Evolutionary conservation across 2,113 vertebrate species (phyloP), one percentile per base, ranked within the genome.

Genomic region (Acanthochromis polyacanthus): DNA sequence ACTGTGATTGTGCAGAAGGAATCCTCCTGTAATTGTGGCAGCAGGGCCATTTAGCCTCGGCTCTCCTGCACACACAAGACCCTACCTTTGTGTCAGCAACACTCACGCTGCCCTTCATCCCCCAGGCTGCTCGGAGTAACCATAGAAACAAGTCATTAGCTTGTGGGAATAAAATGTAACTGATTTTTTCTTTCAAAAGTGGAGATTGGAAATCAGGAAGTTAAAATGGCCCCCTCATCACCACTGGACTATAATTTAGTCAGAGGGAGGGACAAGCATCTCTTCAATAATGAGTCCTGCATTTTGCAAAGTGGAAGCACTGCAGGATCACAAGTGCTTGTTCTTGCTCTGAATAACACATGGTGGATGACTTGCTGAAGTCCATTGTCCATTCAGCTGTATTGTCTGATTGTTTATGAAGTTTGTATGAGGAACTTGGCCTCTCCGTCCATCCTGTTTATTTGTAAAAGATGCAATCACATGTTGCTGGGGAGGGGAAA

Each of bases 121-220:
- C 86, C 67, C 63, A 60, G 88, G 78, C 85, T 81, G 55, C 69
- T 64, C 62, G 50, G 60, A 90, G 91, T 92, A 87, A 91, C 92
- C 91, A 93, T 91, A 87, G 93, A 87, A 92, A 93, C 88, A 74
- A 61, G 81, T 89, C 71, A 85, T 88, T 93, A 88, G 87, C 78
- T 80, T 76, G 81, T 88, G 65, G 61, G 72, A 87, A 85, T 87
- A 68, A 90, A 90, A 89, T 87, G 86, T 67, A 55, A 79, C 88
- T 68, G 60, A 86, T 90, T 36, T 92, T 88, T 88, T 84, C 68
- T 82, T 78, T 81, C 43, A 71, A 77, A 90, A 78, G 78, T 82
- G 71, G 16, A 71, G 62, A 88, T 70, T 79, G 81, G 62, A 86
- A 90, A 89, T 84, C 75, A 83, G 82, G 86, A 91, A 79, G 85